A percentile compares a stretch with the other conserved stretches of the same genome.
Conservation (phyloP, 2,797 vertebrate species). For the Sebastes vulpes region DNA sequence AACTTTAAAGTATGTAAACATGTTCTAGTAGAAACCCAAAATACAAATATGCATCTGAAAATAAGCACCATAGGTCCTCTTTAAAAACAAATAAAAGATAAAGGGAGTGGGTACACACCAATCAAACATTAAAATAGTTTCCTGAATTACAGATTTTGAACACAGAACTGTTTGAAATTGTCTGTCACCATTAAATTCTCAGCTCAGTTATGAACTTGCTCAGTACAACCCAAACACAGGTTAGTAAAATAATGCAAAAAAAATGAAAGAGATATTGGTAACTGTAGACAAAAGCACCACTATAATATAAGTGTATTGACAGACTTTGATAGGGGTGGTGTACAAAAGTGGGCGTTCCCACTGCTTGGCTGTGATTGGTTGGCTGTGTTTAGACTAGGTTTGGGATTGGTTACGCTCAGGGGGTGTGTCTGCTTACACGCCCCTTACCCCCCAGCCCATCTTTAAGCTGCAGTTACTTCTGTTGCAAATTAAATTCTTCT, state of each 20-base stretch:
- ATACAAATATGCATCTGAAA: neutral
- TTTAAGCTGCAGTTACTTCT: slow-evolving; percentile 11
- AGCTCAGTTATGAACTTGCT: neutral
- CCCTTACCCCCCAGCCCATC: slow-evolving; percentile 6
- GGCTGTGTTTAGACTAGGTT: slow-evolving; percentile 11
- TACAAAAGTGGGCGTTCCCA: neutral
- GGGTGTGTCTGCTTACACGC: slow-evolving; percentile 48
- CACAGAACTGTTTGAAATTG: neutral
- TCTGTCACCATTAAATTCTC: neutral
- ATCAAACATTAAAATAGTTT: neutral
- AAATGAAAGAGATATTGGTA: neutral
- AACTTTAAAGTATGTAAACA: too few species aligned
- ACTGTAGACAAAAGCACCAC: neutral
- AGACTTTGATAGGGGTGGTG: neutral
- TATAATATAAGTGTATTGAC: neutral
- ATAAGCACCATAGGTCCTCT: neutral
- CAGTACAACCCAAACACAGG: neutral
- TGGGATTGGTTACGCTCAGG: slow-evolving; percentile 36
- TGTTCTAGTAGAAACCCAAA: neutral
- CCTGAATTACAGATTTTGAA: neutral
- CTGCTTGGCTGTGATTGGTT: slow-evolving; percentile 33
- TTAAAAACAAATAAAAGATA: neutral
- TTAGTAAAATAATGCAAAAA: neutral
- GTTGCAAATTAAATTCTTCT: neutral
- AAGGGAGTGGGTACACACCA: neutral